phyloP scores from a whole-genome alignment of 2,113 vertebrate genomes.

The Corydoras sp. region DNA sequence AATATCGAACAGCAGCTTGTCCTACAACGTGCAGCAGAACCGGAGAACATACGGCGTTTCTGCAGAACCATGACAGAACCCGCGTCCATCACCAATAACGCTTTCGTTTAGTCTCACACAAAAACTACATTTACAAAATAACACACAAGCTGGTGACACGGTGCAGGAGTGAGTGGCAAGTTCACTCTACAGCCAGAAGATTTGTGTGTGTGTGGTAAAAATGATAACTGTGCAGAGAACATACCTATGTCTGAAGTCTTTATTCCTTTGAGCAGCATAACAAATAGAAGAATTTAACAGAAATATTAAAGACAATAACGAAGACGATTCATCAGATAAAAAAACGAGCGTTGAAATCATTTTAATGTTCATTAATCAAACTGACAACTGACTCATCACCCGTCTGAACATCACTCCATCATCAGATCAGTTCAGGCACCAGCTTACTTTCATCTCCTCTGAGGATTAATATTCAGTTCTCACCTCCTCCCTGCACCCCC shows the following conservation, averaged over 20 bases:
- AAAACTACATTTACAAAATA: no score
- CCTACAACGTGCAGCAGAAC: no score
- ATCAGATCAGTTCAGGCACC: slow-evolving; percentile 3
- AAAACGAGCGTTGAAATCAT: neutral
- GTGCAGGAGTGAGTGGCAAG: no score
- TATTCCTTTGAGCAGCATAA: slow-evolving; percentile 84
- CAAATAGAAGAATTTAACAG: slow-evolving; percentile 3
- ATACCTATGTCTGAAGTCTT: slow-evolving; percentile 99
- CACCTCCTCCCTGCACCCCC: neutral
- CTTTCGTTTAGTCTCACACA: no score
- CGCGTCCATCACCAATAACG: no score
- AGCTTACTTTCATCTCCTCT: neutral
- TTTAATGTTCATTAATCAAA: slow-evolving; percentile 9
- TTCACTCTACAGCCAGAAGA: no score
- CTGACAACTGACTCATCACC: neutral
- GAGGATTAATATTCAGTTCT: neutral
- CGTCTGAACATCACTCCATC: neutral
- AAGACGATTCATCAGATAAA: neutral
- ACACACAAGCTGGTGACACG: no score
- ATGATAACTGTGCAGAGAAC: slow-evolving; percentile 42
- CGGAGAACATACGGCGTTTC: no score
- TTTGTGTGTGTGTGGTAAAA: no score
- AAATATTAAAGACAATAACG: neutral
- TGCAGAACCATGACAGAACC: no score
- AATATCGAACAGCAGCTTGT: no score